phyloP scores from a whole-genome alignment of 2,888 invertebrate genomes.

The Harpagoxenus sublaevis region DNA sequence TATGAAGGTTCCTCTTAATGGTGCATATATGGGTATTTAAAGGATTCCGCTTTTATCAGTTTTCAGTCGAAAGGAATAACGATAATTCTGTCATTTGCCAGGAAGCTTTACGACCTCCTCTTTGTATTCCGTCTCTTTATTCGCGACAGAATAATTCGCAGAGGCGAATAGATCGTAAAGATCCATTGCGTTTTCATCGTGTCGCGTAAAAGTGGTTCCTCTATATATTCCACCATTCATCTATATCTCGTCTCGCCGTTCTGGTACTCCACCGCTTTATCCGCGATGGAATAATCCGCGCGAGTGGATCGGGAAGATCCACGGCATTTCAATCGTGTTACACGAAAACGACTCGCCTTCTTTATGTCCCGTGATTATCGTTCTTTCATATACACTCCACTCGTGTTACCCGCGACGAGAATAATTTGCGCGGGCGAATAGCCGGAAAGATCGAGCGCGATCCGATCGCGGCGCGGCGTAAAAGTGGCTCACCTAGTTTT shows the following conservation, averaged over 20 bases:
- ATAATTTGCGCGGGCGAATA: constrained; percentile 44
- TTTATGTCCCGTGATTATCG: constrained; percentile 6
- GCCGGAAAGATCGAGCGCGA: constrained; percentile 44
- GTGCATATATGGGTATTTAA: background rate
- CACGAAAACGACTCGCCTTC: background rate
- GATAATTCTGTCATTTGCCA: constrained; percentile 22
- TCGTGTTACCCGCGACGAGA: constrained; percentile 18
- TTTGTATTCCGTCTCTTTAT: background rate
- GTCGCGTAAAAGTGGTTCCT: constrained; percentile 4
- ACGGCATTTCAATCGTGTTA: background rate
- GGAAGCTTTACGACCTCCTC: background rate
- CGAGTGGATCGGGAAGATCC: constrained; percentile 15
- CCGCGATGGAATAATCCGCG: constrained; percentile 33
- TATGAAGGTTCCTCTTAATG: background rate
- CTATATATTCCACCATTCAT: background rate
- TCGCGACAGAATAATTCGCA: constrained; percentile 25
- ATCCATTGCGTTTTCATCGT: constrained; percentile 13
- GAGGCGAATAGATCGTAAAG: constrained; percentile 2
- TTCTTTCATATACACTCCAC: constrained; percentile 4
- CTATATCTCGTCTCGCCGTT: background rate
- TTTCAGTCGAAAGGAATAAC: background rate
- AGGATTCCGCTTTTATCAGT: background rate
- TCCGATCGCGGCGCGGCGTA: constrained; percentile 40
- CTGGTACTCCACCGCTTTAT: constrained; percentile 9
- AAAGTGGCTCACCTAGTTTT: constrained; percentile 56